Evolutionary conservation across 2,113 vertebrate genomes (phyloP).

Genomic region (Ahaetulla prasina): DNA sequence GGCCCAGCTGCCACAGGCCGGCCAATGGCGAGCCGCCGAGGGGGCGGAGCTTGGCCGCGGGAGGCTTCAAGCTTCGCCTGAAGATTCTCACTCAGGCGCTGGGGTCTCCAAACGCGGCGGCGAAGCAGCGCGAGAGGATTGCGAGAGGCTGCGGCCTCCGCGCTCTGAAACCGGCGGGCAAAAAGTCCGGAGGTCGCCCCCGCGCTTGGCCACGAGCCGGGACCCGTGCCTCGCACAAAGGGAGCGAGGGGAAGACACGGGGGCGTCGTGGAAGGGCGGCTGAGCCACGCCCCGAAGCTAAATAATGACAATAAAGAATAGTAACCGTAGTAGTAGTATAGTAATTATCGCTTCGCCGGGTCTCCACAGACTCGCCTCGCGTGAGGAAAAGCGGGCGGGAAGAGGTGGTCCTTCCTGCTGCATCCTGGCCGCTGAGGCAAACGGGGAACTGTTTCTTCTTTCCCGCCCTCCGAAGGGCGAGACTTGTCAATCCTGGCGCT

Average conservation of each 20-base stretch:
- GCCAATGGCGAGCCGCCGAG: constrained; percentile 50
- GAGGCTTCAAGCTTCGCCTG: neutral
- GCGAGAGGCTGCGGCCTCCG: neutral
- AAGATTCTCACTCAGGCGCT: constrained; percentile 36
- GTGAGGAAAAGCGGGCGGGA: neutral
- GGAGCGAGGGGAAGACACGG: neutral
- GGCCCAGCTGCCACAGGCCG: neutral
- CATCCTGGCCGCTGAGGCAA: neutral
- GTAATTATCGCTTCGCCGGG: neutral
- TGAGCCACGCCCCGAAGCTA: neutral
- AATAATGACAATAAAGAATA: neutral
- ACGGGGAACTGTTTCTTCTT: neutral
- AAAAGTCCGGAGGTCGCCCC: neutral
- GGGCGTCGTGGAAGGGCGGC: neutral
- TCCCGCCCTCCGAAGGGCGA: neutral
- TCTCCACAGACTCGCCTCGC: neutral
- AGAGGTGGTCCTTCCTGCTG: neutral
- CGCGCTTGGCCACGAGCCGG: neutral
- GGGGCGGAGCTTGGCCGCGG: constrained; percentile 59
- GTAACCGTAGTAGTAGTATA: neutral
- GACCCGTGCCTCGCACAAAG: neutral
- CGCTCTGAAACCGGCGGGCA: accelerated
- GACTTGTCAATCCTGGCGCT: neutral
- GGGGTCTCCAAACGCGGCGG: constrained; percentile 56
- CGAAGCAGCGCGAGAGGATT: constrained; percentile 6